Base-by-base conservation (phyloP, 2,888 invertebrate species). In the Clitarchus hookeri region DNA sequence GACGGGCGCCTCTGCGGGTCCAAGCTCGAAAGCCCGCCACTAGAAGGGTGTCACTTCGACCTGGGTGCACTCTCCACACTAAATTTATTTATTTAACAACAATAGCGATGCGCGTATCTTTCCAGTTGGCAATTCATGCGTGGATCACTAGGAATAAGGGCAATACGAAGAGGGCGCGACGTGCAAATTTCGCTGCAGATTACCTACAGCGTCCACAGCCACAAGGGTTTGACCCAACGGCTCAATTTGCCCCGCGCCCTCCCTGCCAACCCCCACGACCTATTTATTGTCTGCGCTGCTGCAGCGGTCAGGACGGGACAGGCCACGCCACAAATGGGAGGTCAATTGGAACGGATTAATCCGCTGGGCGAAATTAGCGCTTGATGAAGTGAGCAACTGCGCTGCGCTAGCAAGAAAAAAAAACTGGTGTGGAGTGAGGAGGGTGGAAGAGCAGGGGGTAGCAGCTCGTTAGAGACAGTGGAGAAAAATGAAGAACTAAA, bases 331-430 rank as follows among this genome's bases (percentile, higher is more conserved):
- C 65, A 19, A 65, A 65, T 65, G 65, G 65, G 36, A 82, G 82
- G 82, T 82, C 82, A 82, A 82, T 44, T 82, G 44, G 82, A 82
- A 82, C 82, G 82, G 82, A 82, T 82, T 82, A 82, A 82, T 82
- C 82, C 82, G 25, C 82, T 36, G 65, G 65, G 65, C 23, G 82
- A 82, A 82, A 82, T 82, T 27, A 82, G 82, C 82, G 44, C 82
- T 82, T 82, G 82, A 82, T 82, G 82, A 82, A 82, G 82, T 82
- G 44, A 36, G 82, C 27, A 36, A 82, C 27, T 82, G 65, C 16
- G 19, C 6, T 65, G 65, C 65, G 23, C 65, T 0, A 6, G n/a
- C 65, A 65, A 11, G n/a, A 65, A 65, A 65, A 48, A 65, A 11
- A 65, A 65, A 48, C 2, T 13, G 16, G 11, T 48, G n/a, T 23